These are phyloP conservation scores for Pseudorasbora parva DNA, from an alignment of 2,113 vertebrate species.

Conservation along the genomic window DNA sequence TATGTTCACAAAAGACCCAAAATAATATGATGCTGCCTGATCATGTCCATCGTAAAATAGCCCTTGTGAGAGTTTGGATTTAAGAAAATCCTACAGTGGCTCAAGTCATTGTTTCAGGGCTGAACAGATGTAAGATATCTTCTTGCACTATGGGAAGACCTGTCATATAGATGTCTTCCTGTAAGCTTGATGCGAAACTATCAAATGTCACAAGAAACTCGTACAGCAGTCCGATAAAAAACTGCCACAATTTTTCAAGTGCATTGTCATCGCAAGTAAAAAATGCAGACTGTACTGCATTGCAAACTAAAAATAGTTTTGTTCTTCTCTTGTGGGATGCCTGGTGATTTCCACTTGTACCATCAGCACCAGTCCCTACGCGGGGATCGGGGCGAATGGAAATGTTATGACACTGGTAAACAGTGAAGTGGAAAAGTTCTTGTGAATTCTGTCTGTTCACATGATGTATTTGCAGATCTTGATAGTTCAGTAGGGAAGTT, in stretches of 20 bases:
- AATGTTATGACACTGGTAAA: neutral
- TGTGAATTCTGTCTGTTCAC: neutral
- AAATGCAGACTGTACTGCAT: neutral
- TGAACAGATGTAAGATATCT: conserved; percentile 27
- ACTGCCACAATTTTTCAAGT: neutral
- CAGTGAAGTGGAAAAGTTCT: neutral
- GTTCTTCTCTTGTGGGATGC: conserved; percentile 2
- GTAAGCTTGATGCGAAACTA: conserved; percentile 12
- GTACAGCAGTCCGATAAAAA: neutral
- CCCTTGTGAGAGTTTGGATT: neutral
- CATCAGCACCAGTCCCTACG: neutral
- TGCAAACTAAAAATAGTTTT: neutral
- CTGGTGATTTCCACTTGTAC: neutral
- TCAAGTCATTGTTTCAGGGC: conserved; percentile 19
- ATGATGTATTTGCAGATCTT: neutral
- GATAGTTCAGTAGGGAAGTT: neutral
- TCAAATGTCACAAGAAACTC: conserved; percentile 13
- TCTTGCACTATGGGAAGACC: neutral
- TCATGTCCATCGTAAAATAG: neutral
- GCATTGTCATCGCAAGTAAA: neutral
- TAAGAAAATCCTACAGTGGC: neutral
- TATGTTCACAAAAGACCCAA: neutral
- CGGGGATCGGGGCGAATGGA: neutral
- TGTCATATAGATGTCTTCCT: neutral
- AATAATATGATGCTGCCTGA: neutral